Evolutionary conservation across 2,113 vertebrate species (phyloP).

Genomic region (Nerophis lumbriciformis): DNA sequence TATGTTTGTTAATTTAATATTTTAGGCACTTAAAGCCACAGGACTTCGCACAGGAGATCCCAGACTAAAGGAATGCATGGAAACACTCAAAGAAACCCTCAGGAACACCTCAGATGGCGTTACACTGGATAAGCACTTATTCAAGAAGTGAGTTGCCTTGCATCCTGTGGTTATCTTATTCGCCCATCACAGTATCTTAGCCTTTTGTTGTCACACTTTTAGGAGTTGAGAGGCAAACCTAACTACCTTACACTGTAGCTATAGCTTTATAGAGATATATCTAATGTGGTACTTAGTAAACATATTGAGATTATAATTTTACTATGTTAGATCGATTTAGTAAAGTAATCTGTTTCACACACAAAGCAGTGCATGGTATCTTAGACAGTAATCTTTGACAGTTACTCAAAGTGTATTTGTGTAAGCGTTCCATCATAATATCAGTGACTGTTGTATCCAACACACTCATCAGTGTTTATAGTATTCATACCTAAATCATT

Average conservation of each 20-base stretch:
- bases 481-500: no score
- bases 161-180: background rate
- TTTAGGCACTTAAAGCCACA: conserved; percentile 91
- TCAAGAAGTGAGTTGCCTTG: conserved; percentile 84
- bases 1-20: background rate
- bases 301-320: no score
- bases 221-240: background rate
- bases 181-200: background rate
- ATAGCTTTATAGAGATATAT: background rate
- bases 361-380: no score
- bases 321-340: no score
- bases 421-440: no score
- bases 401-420: no score
- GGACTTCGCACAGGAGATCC: conserved; percentile 93
- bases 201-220: background rate
- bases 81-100: conserved; percentile 88
- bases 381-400: no score
- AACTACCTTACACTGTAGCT: background rate
- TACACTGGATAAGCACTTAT: conserved; percentile 91
- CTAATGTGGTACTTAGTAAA: no score
- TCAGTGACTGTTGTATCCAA: no score
- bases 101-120: conserved; percentile 89
- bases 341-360: no score
- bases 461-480: no score
- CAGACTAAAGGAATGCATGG: conserved; percentile 96